These are phyloP conservation scores for Bergia sp. DNA, from an alignment of 92 coral and sea anemone species.

Conservation along the genomic window DNA sequence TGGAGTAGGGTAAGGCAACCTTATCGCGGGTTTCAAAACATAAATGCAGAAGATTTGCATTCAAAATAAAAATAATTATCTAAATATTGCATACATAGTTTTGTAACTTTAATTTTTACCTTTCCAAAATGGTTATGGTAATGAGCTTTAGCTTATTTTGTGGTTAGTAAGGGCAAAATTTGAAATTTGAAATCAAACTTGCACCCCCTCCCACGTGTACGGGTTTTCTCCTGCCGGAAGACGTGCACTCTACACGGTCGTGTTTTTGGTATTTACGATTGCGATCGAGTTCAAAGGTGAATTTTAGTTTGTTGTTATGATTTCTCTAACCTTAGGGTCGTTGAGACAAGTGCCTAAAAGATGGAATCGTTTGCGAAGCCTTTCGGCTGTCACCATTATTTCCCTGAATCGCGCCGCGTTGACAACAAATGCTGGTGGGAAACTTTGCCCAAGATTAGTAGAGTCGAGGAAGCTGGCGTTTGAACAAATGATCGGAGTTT, in stretches of 20 bases:
- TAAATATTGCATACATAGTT: too few species aligned
- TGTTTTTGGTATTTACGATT: neutral
- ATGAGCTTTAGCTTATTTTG: too few species aligned
- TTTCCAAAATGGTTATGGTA: neutral
- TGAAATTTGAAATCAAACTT: neutral
- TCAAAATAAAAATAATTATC: too few species aligned
- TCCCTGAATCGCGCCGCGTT: constrained; percentile 53
- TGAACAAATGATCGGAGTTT: constrained; percentile 59
- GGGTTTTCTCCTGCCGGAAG: neutral
- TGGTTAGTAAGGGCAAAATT: too few species aligned
- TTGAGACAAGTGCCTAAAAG: constrained; percentile 2
- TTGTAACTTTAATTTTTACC: neutral
- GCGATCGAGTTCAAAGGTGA: neutral
- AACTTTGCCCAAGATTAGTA: constrained; percentile 45
- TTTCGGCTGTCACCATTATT: constrained; percentile 53
- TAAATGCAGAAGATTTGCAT: neutral
- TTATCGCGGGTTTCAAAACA: too few species aligned
- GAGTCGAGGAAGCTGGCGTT: constrained; percentile 60
- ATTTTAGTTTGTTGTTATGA: neutral
- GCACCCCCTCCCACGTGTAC: neutral
- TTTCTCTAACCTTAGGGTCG: neutral
- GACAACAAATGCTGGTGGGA: constrained; percentile 28
- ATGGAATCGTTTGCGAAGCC: constrained; percentile 42
- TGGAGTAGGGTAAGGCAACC: neutral
- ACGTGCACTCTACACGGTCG: neutral